Conservation (phyloP, 1,140 invertebrate genomes). For the Centruroides sculpturatus region DNA sequence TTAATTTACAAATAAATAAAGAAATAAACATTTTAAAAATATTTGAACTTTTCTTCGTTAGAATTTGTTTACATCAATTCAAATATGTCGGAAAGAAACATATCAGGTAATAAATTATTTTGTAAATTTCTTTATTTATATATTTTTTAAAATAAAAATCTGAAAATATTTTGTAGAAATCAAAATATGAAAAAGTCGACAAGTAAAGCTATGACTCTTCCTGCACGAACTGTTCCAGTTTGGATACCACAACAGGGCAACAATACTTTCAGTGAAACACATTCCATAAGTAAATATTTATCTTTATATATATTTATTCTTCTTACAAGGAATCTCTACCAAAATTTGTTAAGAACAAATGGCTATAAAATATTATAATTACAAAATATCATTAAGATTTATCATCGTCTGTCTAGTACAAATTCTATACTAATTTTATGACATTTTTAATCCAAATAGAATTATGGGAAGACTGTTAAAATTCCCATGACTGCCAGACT, state of each 20-base stretch:
- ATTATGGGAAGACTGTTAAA: too few species aligned
- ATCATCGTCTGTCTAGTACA: too few species aligned
- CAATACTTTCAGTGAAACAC: conserved; percentile 15
- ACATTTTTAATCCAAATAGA: too few species aligned
- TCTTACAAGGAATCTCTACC: too few species aligned
- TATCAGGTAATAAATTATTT: conserved; percentile 32
- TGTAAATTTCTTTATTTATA: not conserved
- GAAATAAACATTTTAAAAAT: not conserved
- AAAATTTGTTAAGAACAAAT: too few species aligned
- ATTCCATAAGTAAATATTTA: too few species aligned
- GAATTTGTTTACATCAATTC: conserved; percentile 70
- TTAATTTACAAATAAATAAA: conserved; percentile 13
- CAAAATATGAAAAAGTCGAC: conserved; percentile 27
- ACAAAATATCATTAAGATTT: too few species aligned
- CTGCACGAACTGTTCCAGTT: conserved; percentile 58
- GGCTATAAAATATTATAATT: too few species aligned
- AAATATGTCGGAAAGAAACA: conserved; percentile 70
- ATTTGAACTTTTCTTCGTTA: conserved; percentile 29
- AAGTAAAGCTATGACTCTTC: conserved; percentile 52
- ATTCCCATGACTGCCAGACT: too few species aligned
- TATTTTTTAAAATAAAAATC: not conserved
- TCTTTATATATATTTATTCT: too few species aligned
- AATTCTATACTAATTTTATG: too few species aligned
- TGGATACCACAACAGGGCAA: conserved; percentile 10
- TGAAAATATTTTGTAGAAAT: conserved; percentile 5